Evolutionary conservation across 1,140 invertebrate species (phyloP).

Genomic region (Epicauta chinensis): DNA sequence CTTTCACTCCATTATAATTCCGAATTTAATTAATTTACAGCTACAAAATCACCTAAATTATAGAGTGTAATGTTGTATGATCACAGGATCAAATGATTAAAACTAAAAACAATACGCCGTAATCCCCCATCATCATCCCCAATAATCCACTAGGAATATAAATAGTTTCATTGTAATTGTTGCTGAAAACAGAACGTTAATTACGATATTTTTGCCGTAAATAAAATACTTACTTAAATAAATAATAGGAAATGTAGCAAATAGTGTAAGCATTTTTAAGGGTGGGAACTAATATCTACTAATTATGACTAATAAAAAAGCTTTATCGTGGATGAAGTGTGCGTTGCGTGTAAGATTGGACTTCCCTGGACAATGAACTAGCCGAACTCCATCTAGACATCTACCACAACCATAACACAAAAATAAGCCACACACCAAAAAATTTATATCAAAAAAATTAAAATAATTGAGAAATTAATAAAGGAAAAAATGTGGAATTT

Average conservation of each 20-base stretch:
- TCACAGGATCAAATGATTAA: constrained; percentile 17
- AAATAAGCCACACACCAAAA: constrained; percentile 19
- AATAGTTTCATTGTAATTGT: too few species aligned
- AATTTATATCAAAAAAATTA: constrained; percentile 1
- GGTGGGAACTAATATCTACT: background rate
- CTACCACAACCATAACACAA: constrained; percentile 49
- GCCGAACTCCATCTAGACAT: constrained; percentile 57
- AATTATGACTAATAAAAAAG: constrained; percentile 9
- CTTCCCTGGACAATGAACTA: constrained; percentile 56
- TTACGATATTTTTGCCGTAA: too few species aligned
- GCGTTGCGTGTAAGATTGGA: constrained; percentile 50
- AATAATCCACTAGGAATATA: constrained; percentile 7
- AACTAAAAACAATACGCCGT: background rate
- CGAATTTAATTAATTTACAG: constrained; percentile 10
- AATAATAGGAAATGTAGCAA: too few species aligned
- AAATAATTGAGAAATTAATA: background rate
- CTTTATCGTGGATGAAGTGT: constrained; percentile 21
- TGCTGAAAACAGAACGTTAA: too few species aligned
- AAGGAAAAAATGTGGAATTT: too few species aligned
- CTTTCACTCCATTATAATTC: constrained; percentile 6
- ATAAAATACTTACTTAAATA: too few species aligned
- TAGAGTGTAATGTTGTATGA: constrained; percentile 6
- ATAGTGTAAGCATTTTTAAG: too few species aligned
- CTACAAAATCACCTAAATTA: background rate
- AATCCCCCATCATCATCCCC: background rate